Percentiles rank a stretch among this genome's conserved stretches.
Conservation (phyloP, 2,797 vertebrate genomes). For the Poeciliopsis paucimaculata region DNA sequence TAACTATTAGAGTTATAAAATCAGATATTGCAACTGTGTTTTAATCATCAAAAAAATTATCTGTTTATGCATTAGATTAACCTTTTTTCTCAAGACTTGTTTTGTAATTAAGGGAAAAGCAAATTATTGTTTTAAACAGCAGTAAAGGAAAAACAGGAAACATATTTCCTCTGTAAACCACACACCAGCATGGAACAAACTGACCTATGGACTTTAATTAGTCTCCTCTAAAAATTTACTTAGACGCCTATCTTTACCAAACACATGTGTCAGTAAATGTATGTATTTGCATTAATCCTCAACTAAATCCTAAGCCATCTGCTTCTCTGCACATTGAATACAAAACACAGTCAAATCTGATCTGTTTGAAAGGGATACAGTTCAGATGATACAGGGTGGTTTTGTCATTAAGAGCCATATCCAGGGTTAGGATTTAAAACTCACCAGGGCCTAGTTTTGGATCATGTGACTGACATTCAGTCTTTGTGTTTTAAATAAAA, state of each 20-base stretch:
- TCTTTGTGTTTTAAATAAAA: neutral
- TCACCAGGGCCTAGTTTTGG: neutral
- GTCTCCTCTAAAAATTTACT: neutral
- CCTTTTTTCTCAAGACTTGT: neutral
- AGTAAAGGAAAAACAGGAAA: neutral
- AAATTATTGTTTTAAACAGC: neutral
- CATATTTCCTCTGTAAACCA: neutral
- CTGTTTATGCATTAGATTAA: neutral
- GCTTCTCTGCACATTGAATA: slow-evolving; percentile 13
- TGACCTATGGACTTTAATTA: neutral
- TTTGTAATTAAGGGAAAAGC: neutral
- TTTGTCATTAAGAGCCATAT: slow-evolving; percentile 29
- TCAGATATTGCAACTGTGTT: neutral
- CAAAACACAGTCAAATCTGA: neutral
- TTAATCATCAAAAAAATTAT: neutral
- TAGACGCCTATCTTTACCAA: neutral
- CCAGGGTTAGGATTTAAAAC: slow-evolving; percentile 15
- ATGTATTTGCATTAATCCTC: slow-evolving; percentile 7
- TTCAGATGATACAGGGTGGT: slow-evolving; percentile 21
- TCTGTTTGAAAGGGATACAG: slow-evolving; percentile 4
- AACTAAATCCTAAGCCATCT: neutral
- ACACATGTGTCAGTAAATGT: slow-evolving; percentile 8
- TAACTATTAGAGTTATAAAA: neutral
- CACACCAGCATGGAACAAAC: slow-evolving; percentile 16
- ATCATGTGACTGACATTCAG: neutral